Base-by-base conservation (phyloP, 2,797 vertebrate genomes). In the Anabas testudineus region DNA sequence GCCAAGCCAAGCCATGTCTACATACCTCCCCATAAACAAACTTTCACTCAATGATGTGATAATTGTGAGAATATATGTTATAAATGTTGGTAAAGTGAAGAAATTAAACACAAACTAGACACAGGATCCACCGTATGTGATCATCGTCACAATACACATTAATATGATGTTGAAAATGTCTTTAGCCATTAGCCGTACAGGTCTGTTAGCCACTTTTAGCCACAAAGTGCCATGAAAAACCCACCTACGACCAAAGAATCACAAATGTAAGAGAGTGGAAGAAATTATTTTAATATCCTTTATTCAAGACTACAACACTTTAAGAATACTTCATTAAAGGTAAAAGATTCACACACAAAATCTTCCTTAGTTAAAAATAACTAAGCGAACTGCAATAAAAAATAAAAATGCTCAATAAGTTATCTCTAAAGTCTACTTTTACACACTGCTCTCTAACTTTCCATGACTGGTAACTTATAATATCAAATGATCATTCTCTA, bases 1-100 rank as follows among this genome's bases (percentile, higher is more conserved):
- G 88, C 88, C 86, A 86, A 81, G 87, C 90, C 81, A 87, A 80
- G 87, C 87, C 67, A 55, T 74, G 83, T 85, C 83, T 80, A 58
- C 79, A 82, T 45, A 72, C 70, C 63, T 68, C 57, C 64, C 71
- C 66, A 67, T 63, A 53, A 79, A 52, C 76, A 53, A 74, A 82
- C 65, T 73, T 82, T 83, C 67, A 62, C 63, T 51, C 63, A 34
- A 34, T 46, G 60, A 53, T 47, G 47, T 66, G 49, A 46, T 10
- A 49, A 65, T 54, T 8, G 69, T 63, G 69, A 74, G 45, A 72
- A 67, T 61, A 16, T 39, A 9, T 51, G 41, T 41, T 67, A 39
- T 10, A 60, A 65, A n/a, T 10, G 2, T 26, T 42, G 34, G 21
- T 28, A 37, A 59, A 42, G 7, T 30, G 26, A 46, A 4, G 34